Base-by-base conservation (phyloP, 2,888 invertebrate species). In the Hermodice carunculata region DNA sequence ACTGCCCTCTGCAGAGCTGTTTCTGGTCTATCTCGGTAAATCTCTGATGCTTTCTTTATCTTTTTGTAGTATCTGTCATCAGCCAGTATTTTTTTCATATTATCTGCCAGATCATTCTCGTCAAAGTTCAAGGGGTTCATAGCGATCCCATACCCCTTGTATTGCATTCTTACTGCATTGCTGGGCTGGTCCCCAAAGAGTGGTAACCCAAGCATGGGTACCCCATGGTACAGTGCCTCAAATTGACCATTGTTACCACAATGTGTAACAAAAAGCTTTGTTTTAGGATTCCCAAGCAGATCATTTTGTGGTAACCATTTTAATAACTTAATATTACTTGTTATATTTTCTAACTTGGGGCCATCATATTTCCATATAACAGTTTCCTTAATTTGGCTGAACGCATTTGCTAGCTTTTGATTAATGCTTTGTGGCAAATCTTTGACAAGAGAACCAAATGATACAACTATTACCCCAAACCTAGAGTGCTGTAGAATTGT, bases 271-370 rank as follows among this genome's bases (percentile, higher is more conserved):
- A 77, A 73, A n/a, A 73, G 56, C 56, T 69, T 71, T 3, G 67
- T 63, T 24, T 74, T 74, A 1, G 49, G 53, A 52, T 76, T 72
- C 11, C 60, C 74, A 8, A 77, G 70, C 1, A 78, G 46, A 40
- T 76, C 74, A 43, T 75, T 73, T 46, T 78, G 75, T 22, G 76
- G 76, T 19, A 76, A 28, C 77, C 77, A 77, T 11, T 6, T 19
- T n/a, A 42, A 1, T 2, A 54, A 6, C 14, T 54, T 40, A n/a
- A 54, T 29, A 5, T 54, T 40, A 2, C 4, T 17, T 1, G 61
- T 29, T 5, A 52, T 4, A n/a, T 29, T 22, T 5, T 17, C 22
- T 8, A 32, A 32, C 17, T 8, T 24, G 11, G 19, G 17, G 19
- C 24, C 26, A 11, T 19, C 26, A 29, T 26, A 5, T n/a, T 11